Conservation (phyloP, 2,113 vertebrate species). For the Mirza zaza region DNA sequence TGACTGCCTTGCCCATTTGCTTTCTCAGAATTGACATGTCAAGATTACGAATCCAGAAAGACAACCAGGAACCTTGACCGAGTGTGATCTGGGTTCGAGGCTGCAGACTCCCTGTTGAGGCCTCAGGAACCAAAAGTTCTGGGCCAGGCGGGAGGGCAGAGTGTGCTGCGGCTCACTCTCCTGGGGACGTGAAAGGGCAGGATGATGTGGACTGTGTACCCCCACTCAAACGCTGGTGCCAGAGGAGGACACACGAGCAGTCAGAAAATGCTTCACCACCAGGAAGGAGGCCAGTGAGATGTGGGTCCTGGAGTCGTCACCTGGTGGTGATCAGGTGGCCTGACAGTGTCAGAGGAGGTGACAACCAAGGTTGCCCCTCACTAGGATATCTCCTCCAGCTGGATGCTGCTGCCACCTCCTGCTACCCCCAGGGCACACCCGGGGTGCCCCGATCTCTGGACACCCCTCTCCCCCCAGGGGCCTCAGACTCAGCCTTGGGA, state of each 20-base stretch:
- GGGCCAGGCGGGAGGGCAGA: not conserved
- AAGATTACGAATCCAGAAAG: not conserved
- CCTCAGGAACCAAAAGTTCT: not conserved
- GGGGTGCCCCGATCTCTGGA: no score
- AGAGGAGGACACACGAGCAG: fast-evolving
- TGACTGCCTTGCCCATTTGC: not conserved
- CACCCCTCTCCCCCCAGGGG: no score
- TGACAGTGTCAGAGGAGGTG: not conserved
- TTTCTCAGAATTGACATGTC: not conserved
- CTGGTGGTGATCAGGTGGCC: not conserved
- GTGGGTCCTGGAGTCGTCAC: not conserved
- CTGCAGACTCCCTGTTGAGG: not conserved
- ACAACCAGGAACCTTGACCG: not conserved
- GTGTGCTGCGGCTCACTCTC: fast-evolving
- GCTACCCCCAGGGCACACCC: not conserved
- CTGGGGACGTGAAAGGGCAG: not conserved
- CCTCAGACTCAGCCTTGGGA: not conserved
- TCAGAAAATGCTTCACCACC: not conserved
- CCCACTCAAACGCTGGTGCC: not conserved
- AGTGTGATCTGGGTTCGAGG: not conserved
- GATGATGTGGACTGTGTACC: not conserved
- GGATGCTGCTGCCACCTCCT: not conserved
- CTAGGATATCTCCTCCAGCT: not conserved
- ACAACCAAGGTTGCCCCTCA: not conserved
- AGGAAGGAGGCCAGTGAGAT: not conserved